These are phyloP conservation scores for Agrenia bidenticulata DNA, from an alignment of 2,888 invertebrate species.

Conservation along the genomic window DNA sequence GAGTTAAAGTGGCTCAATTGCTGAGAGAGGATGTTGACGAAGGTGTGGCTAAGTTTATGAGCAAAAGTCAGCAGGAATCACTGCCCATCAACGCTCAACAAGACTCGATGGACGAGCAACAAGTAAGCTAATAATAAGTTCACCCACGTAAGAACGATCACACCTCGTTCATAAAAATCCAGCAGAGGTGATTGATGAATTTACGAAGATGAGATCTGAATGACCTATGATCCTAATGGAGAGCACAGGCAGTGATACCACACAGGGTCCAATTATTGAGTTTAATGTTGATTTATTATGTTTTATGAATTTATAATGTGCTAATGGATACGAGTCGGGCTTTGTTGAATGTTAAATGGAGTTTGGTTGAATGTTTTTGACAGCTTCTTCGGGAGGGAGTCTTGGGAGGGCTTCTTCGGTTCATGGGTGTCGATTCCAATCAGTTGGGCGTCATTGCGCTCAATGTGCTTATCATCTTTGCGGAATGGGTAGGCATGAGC, in stretches of 20 bases:
- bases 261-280: neutral
- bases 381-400: constrained; percentile 50
- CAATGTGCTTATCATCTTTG: constrained; percentile 78
- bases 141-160: too few relatives aligned
- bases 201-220: neutral
- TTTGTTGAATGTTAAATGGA: constrained; percentile 1
- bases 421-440: constrained; percentile 73
- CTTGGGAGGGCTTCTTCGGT: constrained; percentile 52
- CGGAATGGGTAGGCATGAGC: constrained; percentile 72
- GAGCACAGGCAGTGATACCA: neutral
- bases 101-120: constrained; percentile 3
- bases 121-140: constrained; percentile 4
- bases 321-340: constrained; percentile 2
- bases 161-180: too few relatives aligned
- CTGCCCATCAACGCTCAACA: neutral
- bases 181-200: constrained; percentile 1
- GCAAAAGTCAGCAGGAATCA: constrained; percentile 24
- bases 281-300: constrained; percentile 1
- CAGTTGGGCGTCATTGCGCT: constrained; percentile 79
- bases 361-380: constrained; percentile 13
- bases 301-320: constrained; percentile 15
- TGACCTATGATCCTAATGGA: neutral
- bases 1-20: constrained; percentile 50
- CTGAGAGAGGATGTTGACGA: constrained; percentile 46
- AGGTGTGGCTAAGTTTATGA: constrained; percentile 40